Evolutionary conservation across 30 jellyfish, hydroid and myxozoan genomes (phyloP), one percentile per base, ranked within the genome.

Genomic region (Nemopilema nomurai): DNA sequence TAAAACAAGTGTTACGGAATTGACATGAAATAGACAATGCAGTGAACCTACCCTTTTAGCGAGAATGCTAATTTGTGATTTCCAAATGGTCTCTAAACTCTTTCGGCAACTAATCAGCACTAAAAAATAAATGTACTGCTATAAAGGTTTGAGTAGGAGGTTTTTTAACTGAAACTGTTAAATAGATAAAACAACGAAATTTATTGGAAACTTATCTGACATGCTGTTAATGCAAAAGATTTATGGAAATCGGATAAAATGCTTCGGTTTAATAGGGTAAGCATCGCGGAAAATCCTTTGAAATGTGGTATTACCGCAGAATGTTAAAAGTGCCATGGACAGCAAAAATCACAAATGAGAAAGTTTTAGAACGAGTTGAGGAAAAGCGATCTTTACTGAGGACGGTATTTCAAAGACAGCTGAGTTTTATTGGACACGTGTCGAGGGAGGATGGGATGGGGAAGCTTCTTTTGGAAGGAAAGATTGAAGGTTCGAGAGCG

Each of bases 11-110:
- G 8, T 4, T 4, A 19, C 20, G 71, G 0, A 4, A 62, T 62
- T 62, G 20, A 0, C 20, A 19, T 26, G 23, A 62, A 62, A 7
- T 26, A 62, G 25, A 62, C 9, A 65, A 18, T 1, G 49, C 69
- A 8, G 0, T 28, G 7, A 28, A n/a, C 77, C 0, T 57, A 83
- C 91, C 86, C 86, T 71, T 25, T 83, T 29, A 24, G 81, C 85
- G 4, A 83, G 62, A 4, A 83, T 83, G 26, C 80, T 71, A 62
- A 75, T 76, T 49, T 83, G 91, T 18, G 85, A 62, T 16, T 29
- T 28, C 86, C 91, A 83, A 31, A 83, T 62, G 0, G 49, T 0
- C 30, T 71, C 73, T 22, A 83, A 79, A 33, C 24, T 57, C 50
- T 49, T 76, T 52, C 78, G 29, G 67, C 91, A 83, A 19, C 19